Evolutionary conservation across 2,888 invertebrate species (phyloP).

Genomic region (Diachrysia chrysitis): DNA sequence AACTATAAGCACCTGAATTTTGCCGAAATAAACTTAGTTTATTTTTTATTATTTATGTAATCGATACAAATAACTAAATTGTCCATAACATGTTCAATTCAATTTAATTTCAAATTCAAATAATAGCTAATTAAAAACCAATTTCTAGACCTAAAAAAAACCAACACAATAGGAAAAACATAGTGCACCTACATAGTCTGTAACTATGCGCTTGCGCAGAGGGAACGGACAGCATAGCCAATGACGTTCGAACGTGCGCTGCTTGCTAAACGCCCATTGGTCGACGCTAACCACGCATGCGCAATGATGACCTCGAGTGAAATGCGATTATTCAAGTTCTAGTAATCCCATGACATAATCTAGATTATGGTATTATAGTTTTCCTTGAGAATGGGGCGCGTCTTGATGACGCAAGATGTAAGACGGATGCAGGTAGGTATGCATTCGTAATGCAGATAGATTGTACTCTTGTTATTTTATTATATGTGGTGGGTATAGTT

Average conservation of each 20-base stretch:
- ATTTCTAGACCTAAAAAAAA: conserved; percentile 17
- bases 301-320: conserved; percentile 74
- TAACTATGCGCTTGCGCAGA: conserved; percentile 75
- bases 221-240: conserved; percentile 82
- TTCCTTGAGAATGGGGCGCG: conserved; percentile 3
- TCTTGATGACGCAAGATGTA: neutral
- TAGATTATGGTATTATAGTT: conserved; percentile 71
- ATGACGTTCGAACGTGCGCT: conserved; percentile 74
- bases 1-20: neutral
- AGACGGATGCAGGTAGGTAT: neutral
- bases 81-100: too few relatives aligned
- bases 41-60: too few relatives aligned
- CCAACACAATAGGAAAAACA: conserved; percentile 63
- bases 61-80: too few relatives aligned
- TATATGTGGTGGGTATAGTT: neutral
- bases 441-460: neutral
- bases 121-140: conserved; percentile 3
- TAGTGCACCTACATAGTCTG: conserved; percentile 81
- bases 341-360: conserved; percentile 88
- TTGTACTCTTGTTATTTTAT: too few relatives aligned
- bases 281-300: conserved; percentile 57
- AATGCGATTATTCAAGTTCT: conserved; percentile 82
- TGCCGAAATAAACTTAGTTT: too few relatives aligned
- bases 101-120: too few relatives aligned
- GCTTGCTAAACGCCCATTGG: conserved; percentile 66